These are phyloP conservation scores for Manis pentadactyla DNA, from an alignment of 2,797 vertebrate genomes.

Conservation along the genomic window DNA sequence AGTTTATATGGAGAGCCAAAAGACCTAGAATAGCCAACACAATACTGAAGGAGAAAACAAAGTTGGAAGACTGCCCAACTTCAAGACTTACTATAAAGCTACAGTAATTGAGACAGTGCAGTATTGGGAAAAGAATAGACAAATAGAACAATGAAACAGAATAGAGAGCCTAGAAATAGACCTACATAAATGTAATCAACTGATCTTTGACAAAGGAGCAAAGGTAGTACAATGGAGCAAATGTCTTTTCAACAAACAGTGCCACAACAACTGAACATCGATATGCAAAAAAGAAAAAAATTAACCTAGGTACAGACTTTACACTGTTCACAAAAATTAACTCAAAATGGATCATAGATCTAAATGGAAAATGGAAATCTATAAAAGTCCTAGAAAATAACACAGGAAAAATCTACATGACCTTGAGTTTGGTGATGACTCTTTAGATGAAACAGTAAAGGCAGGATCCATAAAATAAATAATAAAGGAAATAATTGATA, in stretches of 20 bases:
- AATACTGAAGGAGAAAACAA: neutral
- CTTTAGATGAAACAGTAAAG: neutral
- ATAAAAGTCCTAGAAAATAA: neutral
- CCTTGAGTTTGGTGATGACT: neutral
- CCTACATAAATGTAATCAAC: neutral
- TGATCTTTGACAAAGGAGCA: neutral
- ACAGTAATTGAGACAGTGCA: neutral
- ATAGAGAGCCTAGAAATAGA: neutral
- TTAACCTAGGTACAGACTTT: neutral
- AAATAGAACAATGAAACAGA: neutral
- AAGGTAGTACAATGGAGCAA: neutral
- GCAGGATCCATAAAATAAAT: neutral
- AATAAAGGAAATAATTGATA: neutral
- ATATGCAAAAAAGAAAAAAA: neutral
- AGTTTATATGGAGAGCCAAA: neutral
- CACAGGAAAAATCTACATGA: neutral
- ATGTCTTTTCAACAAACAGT: neutral
- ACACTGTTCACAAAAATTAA: neutral
- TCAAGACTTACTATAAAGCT: neutral
- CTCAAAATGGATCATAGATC: neutral
- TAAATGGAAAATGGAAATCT: neutral
- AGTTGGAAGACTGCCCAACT: neutral
- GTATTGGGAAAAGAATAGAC: neutral
- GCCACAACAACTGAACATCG: neutral
- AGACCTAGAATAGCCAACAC: neutral